phyloP scores from a whole-genome alignment of 2,113 vertebrate species.

The Casuarius casuarius region DNA sequence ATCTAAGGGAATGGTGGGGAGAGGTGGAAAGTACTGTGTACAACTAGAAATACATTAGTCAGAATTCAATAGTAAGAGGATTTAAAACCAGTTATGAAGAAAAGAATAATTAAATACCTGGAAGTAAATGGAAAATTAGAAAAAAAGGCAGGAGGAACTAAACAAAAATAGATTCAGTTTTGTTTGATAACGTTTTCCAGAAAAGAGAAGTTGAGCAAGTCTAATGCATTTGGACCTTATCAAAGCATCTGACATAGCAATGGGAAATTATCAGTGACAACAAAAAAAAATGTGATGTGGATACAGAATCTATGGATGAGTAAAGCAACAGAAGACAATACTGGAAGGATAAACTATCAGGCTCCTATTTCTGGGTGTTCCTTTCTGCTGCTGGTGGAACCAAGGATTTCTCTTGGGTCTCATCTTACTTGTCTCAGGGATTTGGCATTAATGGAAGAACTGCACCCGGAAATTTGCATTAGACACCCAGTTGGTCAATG shows the following conservation, averaged over 20 bases:
- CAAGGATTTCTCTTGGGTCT: background rate
- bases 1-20: background rate
- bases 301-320: background rate
- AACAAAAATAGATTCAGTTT: background rate
- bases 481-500: background rate
- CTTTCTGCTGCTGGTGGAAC: background rate
- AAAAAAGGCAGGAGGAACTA: background rate
- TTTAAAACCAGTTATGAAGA: background rate
- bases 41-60: background rate
- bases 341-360: background rate
- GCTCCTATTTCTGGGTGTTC: background rate
- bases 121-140: background rate
- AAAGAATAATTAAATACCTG: background rate
- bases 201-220: background rate
- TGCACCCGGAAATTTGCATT: background rate
- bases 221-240: background rate
- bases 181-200: background rate
- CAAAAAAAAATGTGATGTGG: background rate
- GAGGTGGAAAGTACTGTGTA: background rate
- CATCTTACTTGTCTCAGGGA: background rate
- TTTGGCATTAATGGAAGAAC: background rate
- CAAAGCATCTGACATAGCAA: background rate
- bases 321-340: background rate
- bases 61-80: background rate
- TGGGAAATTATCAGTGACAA: background rate